Evolutionary conservation across 2,113 vertebrate genomes (phyloP).

Genomic region (Aphelocoma coerulescens): DNA sequence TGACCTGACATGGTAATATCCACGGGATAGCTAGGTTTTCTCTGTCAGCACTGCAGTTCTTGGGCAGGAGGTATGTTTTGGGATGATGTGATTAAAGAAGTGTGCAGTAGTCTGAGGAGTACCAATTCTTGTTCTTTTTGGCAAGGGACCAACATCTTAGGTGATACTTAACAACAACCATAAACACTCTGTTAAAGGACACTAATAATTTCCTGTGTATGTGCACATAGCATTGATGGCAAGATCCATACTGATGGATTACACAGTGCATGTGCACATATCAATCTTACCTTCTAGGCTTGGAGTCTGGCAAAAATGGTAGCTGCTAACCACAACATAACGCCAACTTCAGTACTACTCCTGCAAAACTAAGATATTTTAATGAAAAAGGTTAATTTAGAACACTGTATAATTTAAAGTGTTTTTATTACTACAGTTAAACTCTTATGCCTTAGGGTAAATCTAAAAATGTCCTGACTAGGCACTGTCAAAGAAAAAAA

Average conservation of each 20-base stretch:
- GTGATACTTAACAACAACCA: not conserved
- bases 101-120: not conserved
- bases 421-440: not conserved
- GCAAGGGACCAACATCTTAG: not conserved
- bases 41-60: not conserved
- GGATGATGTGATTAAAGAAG: not conserved
- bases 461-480: not conserved
- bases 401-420: not conserved
- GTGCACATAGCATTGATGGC: not conserved
- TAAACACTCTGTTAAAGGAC: not conserved
- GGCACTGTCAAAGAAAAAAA: not conserved
- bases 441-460: not conserved
- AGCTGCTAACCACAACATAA: not conserved
- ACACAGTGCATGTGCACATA: not conserved
- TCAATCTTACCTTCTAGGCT: not conserved
- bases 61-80: not conserved
- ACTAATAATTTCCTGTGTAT: not conserved
- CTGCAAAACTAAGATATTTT: not conserved
- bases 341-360: not conserved
- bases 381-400: not conserved
- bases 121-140: not conserved
- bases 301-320: not conserved
- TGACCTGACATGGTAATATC: not conserved
- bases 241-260: not conserved
- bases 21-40: not conserved